Conservation (phyloP, 2,113 vertebrate genomes). For the Muntiacus muntjak region DNA sequence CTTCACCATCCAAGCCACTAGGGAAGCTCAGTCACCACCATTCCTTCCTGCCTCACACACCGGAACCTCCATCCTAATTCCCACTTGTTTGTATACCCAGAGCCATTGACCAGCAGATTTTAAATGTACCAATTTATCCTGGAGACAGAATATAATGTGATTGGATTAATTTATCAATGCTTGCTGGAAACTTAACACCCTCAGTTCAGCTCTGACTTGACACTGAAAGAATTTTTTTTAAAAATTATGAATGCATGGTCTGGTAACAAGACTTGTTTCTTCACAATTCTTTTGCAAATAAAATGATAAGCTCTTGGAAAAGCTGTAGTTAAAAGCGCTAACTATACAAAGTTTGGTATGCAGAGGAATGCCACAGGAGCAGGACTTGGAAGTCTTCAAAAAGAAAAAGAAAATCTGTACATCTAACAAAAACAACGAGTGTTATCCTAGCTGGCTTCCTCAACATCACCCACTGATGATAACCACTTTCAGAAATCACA, state of each 20-base stretch:
- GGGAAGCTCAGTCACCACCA: neutral
- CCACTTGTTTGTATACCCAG: neutral
- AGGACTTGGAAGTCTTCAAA: neutral
- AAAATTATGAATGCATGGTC: neutral
- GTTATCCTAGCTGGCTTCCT: neutral
- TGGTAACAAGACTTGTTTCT: neutral
- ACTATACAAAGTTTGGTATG: neutral
- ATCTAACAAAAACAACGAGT: neutral
- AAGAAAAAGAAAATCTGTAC: neutral
- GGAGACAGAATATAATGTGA: neutral
- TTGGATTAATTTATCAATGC: neutral
- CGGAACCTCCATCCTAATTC: neutral
- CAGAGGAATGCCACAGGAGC: neutral
- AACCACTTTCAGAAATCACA: neutral
- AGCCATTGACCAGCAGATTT: neutral
- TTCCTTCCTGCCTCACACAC: rapidly evolving
- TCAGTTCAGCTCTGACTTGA: neutral
- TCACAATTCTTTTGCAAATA: neutral
- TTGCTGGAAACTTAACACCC: neutral
- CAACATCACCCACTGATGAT: neutral
- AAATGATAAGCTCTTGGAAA: neutral
- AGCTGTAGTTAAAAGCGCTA: neutral
- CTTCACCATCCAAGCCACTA: neutral
- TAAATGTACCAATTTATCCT: neutral
- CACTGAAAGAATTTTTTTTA: neutral